Percentiles rank a stretch among this genome's conserved stretches.
These are phyloP conservation scores for Cyclopterus lumpus DNA, from an alignment of 2,797 vertebrate species.

Conservation along the genomic window DNA sequence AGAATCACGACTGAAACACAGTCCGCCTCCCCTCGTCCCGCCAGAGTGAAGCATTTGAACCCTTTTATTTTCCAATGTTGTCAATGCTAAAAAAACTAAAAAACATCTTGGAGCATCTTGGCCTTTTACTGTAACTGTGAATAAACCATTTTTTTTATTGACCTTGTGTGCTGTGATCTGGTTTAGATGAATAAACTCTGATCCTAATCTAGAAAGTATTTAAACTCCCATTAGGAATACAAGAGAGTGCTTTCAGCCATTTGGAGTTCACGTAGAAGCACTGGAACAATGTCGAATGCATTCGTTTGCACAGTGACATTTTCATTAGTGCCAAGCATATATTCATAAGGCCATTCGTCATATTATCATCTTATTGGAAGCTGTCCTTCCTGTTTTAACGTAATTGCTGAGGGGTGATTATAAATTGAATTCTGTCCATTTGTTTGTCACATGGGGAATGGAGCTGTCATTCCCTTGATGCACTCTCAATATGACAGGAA, in stretches of 20 bases:
- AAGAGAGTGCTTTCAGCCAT: slow-evolving; percentile 1
- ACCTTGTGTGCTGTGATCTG: neutral
- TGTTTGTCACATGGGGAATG: slow-evolving; percentile 13
- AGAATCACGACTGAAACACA: neutral
- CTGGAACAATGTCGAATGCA: slow-evolving; percentile 33
- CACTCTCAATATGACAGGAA: neutral
- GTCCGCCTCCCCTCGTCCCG: neutral
- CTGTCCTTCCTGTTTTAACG: neutral
- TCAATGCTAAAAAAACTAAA: neutral
- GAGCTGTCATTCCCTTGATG: neutral
- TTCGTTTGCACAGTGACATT: slow-evolving; percentile 25
- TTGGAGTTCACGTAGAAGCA: slow-evolving; percentile 13
- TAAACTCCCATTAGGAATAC: slow-evolving; percentile 7
- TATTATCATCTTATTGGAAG: slow-evolving; percentile 17
- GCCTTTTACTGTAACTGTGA: neutral
- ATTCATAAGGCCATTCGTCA: slow-evolving; percentile 19
- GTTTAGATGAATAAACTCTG: neutral
- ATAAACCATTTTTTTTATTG: neutral
- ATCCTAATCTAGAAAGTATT: slow-evolving; percentile 19
- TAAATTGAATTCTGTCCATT: neutral
- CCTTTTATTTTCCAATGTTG: neutral
- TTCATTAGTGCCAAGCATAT: neutral
- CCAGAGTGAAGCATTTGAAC: neutral
- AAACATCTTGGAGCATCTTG: neutral
- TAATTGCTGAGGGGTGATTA: slow-evolving; percentile 8